Conservation (phyloP, 1,140 invertebrate genomes). For the Drosophila sp. region DNA sequence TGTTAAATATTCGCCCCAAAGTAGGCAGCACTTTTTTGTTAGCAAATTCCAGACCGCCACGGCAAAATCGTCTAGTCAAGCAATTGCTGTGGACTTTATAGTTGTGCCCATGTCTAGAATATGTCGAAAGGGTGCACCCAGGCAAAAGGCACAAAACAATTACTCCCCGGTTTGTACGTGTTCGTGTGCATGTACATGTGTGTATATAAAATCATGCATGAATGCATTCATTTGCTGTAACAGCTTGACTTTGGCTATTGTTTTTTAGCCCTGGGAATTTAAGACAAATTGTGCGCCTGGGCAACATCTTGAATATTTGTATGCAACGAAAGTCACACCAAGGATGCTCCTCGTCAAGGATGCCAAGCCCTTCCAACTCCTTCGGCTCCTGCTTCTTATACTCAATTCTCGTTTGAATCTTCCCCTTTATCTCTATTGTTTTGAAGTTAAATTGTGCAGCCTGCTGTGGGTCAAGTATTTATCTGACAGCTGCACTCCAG, state of each 20-base stretch:
- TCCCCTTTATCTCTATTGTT: conserved; percentile 29
- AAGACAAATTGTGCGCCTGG: conserved; percentile 41
- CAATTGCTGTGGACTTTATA: conserved; percentile 65
- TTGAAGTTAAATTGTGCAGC: conserved; percentile 10
- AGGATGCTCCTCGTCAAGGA: background rate
- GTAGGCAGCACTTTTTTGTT: conserved; percentile 39
- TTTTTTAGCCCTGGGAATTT: conserved; percentile 46
- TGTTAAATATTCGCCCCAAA: conserved; percentile 55
- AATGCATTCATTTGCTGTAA: conserved; percentile 51
- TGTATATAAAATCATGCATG: conserved; percentile 36
- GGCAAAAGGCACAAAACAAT: conserved; percentile 68
- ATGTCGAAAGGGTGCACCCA: conserved; percentile 61
- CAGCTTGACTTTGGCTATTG: conserved; percentile 60
- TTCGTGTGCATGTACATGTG: background rate
- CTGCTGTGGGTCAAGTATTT: conserved; percentile 6
- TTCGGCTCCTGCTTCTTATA: no score
- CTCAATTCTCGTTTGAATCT: background rate
- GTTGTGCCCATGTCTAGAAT: conserved; percentile 14
- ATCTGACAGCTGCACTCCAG: conserved; percentile 35
- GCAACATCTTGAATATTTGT: conserved; percentile 68
- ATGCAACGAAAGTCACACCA: conserved; percentile 21
- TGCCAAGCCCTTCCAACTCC: background rate
- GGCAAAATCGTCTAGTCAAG: background rate
- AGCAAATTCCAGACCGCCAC: background rate
- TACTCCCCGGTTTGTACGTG: conserved; percentile 33